These are phyloP conservation scores for pig (Sus scrofa) DNA, from an alignment of 2,113 vertebrate species.

Conservation along the genomic window T2T-Sscrofa CM000830.6:92707001-92707500, in stretches of 20 bases:
- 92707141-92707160: not conserved
- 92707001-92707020: not conserved
- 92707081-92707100: not conserved
- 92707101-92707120: not conserved
- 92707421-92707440: conserved; percentile 8
- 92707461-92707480: not conserved
- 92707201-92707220: not conserved
- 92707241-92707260: not conserved
- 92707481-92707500: not conserved
- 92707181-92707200: not conserved
- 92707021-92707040: not conserved
- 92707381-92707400: not conserved
- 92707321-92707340: conserved; percentile 10
- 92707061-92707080: not conserved
- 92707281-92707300: not conserved
- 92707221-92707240: not conserved
- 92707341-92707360: not conserved
- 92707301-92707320: not conserved
- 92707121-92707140: not conserved
- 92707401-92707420: not conserved
- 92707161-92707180: not conserved
- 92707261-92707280: not conserved
- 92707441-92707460: not conserved
- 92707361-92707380: not conserved
- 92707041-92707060: not conserved